Evolutionary conservation across 92 coral and sea anemone genomes (phyloP), one percentile per base, ranked within the genome.

Genomic region (Desmophyllum pertusum): DNA sequence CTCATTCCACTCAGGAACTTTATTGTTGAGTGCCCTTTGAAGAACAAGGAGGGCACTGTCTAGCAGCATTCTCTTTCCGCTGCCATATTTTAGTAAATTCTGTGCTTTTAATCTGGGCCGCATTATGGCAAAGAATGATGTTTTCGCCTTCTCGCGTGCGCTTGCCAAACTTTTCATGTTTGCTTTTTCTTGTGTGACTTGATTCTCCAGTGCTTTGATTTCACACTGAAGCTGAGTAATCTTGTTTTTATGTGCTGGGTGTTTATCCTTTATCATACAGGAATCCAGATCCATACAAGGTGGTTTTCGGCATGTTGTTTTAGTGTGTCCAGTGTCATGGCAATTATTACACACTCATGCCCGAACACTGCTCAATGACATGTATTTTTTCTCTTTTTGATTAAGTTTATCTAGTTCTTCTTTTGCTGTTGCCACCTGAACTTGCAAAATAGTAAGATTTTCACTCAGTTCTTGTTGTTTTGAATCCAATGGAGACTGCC

Each of bases 241-340:
- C 69, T 59, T 70, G 77, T 36, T 50, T 81, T 38, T 81, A 48
- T 80, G 66, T 52, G 83, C 88, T 29, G 87, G 84, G 35, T 88
- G 87, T 45, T 88, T 88, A 7, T 87, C 90, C 82, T 51, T 63
- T 25, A 88, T 50, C n/a, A 55, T 75, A 41, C 87, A 88, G n/a
- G n/a, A 55, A 25, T 27, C 25, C 37, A 81, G 65, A 30, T 46
- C 40, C 35, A 84, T 33, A 29, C 88, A 85, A 42, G 84, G 89
- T 57, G 36, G 53, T 10, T 77, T 78, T 6, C 19, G 17, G 84
- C 84, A 78, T 27, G 57, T 78, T 39, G 84, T 78, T 75, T 85
- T 77, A 13, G 84, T 85, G 88, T 64, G 81, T 29, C 88, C 88
- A 84, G 83, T 7, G 35, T 17, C 57, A 31, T 83, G 86, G 74